These are phyloP conservation scores for Perdita meconis DNA, from an alignment of 2,888 invertebrate species.

Conservation along the genomic window DNA sequence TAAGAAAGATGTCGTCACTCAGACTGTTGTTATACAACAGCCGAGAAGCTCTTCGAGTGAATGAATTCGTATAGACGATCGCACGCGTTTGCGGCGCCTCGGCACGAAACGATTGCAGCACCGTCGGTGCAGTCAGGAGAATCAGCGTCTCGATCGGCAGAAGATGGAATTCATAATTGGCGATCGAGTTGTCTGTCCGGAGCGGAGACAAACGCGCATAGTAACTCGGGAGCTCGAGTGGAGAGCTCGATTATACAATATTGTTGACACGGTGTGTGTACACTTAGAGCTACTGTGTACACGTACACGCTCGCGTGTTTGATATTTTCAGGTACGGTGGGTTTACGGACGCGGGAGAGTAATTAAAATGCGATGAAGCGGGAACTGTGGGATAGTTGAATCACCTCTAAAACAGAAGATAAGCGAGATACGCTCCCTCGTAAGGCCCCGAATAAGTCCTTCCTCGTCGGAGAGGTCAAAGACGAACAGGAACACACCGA, in stretches of 20 bases:
- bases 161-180: not conserved
- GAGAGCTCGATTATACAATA: constrained; percentile 31
- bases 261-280: constrained; percentile 18
- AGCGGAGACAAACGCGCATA: not conserved
- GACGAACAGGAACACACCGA: not conserved
- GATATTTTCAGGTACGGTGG: not conserved
- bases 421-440: not conserved
- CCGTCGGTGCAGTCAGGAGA: constrained; percentile 1
- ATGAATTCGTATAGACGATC: constrained; percentile 4
- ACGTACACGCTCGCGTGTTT: not conserved
- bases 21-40: not conserved
- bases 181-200: not conserved
- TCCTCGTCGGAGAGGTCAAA: not conserved
- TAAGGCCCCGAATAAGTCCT: not conserved
- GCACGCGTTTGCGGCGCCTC: not conserved
- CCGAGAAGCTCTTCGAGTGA: not conserved
- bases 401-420: not conserved
- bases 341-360: not conserved
- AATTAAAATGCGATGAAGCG: not conserved
- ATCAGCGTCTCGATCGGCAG: not conserved
- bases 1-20: constrained; percentile 3
- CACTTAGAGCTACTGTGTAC: not conserved
- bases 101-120: not conserved
- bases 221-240: not conserved
- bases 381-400: not conserved